Conservation (phyloP, 2,888 invertebrate species). For the Tuta absoluta region DNA sequence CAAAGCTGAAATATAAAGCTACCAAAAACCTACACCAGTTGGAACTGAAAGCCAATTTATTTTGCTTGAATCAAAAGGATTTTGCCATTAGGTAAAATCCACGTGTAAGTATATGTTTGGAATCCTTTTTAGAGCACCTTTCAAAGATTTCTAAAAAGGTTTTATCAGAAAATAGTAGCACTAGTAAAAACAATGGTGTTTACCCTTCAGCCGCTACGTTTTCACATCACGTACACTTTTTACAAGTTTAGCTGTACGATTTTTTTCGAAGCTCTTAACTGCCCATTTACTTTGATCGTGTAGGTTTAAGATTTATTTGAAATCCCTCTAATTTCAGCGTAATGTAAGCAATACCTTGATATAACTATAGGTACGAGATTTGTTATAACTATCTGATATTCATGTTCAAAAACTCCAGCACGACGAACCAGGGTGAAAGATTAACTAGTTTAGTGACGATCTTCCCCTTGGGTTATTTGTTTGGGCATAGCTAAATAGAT, state of each 20-base stretch:
- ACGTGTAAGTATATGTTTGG: not conserved
- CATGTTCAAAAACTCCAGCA: no score
- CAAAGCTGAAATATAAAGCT: not conserved
- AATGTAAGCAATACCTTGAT: no score
- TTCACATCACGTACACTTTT: constrained; percentile 51
- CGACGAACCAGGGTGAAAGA: no score
- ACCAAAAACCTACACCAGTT: no score
- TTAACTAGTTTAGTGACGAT: no score
- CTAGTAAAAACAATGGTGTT: constrained; percentile 33
- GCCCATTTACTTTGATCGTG: not conserved
- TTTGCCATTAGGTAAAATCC: not conserved
- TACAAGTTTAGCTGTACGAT: constrained; percentile 54
- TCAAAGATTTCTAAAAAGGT: not conserved
- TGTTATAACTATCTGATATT: no score
- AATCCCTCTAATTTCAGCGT: not conserved
- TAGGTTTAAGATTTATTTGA: not conserved
- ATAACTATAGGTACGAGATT: no score
- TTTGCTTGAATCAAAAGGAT: not conserved
- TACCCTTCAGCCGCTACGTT: constrained; percentile 44
- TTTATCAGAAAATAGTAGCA: not conserved
- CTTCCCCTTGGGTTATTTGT: no score
- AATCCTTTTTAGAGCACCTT: not conserved
- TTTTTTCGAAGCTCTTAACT: constrained; percentile 47
- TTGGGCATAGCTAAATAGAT: not conserved
- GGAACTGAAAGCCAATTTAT: not conserved